phyloP scores from a whole-genome alignment of 2,797 vertebrate genomes.

The Erethizon dorsatum region DNA sequence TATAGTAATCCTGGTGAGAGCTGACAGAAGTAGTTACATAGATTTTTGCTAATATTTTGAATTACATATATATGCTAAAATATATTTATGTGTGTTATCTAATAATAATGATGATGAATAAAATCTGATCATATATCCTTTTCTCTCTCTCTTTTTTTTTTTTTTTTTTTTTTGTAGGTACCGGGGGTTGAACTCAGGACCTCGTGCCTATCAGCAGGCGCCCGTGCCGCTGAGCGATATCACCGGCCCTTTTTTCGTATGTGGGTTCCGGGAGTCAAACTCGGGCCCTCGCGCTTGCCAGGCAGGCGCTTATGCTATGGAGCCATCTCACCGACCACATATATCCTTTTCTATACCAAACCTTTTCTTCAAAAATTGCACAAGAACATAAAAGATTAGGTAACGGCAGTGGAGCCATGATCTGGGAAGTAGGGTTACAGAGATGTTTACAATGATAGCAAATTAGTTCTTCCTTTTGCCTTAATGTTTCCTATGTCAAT shows the following conservation, averaged over 20 bases:
- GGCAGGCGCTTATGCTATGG: too few relatives aligned
- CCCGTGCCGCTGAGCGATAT: too few relatives aligned
- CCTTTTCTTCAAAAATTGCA: conserved; percentile 10
- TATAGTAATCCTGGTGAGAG: background rate
- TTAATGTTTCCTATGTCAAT: background rate
- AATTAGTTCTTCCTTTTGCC: background rate
- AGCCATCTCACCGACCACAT: too few relatives aligned
- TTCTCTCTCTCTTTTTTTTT: background rate
- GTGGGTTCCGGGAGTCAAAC: too few relatives aligned
- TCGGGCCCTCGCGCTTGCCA: too few relatives aligned
- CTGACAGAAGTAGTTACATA: background rate
- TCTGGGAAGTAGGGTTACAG: background rate
- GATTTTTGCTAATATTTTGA: conserved; percentile 57
- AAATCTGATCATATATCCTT: conserved; percentile 15
- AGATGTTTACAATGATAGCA: conserved; percentile 22
- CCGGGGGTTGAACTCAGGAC: too few relatives aligned
- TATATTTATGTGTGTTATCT: background rate
- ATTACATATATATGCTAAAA: background rate
- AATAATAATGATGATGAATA: background rate
- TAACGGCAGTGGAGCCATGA: background rate
- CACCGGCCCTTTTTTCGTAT: too few relatives aligned
- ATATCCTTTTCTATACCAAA: conserved; percentile 7
- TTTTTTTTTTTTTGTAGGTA: too few relatives aligned
- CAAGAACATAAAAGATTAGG: background rate
- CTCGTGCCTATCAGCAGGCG: too few relatives aligned